Evolutionary conservation across 2,888 invertebrate genomes (phyloP), one percentile per base, ranked within the genome.

Genomic region (Tetranychus piercei): DNA sequence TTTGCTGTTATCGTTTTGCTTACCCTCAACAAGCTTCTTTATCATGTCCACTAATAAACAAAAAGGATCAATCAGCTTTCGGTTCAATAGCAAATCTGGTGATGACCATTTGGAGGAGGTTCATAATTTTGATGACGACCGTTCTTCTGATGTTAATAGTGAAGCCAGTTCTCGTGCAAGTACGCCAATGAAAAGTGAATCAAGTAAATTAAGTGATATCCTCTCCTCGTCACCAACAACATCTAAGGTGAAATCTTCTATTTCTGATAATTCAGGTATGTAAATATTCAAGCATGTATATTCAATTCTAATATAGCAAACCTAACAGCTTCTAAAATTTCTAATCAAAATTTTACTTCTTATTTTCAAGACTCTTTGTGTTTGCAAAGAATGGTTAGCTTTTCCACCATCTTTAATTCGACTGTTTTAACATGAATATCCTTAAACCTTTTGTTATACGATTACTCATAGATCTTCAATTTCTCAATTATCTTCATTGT

Each of bases 241-340:
- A 15, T 55, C 55, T 15, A 55, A 55, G 55, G 69, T 69, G 11
- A 69, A 69, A 69, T 20, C 69, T 20, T 69, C 69, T 6, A 23
- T 69, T 22, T 69, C 69, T 23, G 69, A 69, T 69, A 69, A 69
- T 69, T 69, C 69, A 69, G 69, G 69, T 69, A 69, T 69, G n/a
- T 69, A 20, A 69, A 18, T 22, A 4, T 20, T 11, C 20, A 2
- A 20, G 11, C 69, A 69, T 69, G 8, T 20, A 20, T 23, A 67
- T n/a, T 9, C 34, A 7, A n/a, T 1, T 9, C 67, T 69, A 11
- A 11, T 20, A 20, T 66, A 7, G 66, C 18, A 66, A 18, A 20
- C 20, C 66, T 66, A 66, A 20, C 18, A 11, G 34, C 34, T 5
- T 0, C 34, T 34, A 34, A 34, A 34, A 34, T 34, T 34, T 34